phyloP scores from a whole-genome alignment of 2,888 invertebrate species.

The Chymomyza procnemis region DNA sequence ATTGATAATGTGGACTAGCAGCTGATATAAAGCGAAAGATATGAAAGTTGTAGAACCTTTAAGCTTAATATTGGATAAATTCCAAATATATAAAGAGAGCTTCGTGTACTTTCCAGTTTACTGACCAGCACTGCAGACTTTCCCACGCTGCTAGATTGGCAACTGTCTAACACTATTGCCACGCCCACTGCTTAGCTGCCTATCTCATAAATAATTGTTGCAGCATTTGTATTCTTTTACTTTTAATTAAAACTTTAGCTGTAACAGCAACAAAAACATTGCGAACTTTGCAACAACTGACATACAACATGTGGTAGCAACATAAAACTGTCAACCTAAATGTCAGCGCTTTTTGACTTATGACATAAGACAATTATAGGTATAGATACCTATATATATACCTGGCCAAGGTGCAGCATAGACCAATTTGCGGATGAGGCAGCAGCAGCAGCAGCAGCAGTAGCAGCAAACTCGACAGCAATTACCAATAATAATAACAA shows the following conservation, averaged over 20 bases:
- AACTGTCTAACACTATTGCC: slow-evolving; percentile 22
- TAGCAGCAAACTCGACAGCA: slow-evolving; percentile 14
- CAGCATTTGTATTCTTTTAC: slow-evolving; percentile 21
- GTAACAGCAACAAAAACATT: slow-evolving; percentile 8
- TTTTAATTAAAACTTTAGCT: slow-evolving; percentile 39
- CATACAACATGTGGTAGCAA: slow-evolving; percentile 16
- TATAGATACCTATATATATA: background rate
- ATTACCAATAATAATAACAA: slow-evolving; percentile 12
- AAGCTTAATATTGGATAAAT: no score
- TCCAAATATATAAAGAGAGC: no score
- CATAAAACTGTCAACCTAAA: slow-evolving; percentile 55
- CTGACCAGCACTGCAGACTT: background rate
- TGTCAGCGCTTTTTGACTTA: slow-evolving; percentile 59
- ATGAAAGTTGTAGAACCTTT: no score
- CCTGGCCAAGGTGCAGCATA: slow-evolving; percentile 36
- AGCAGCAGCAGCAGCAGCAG: no score
- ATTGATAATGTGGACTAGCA: no score
- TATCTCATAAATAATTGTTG: slow-evolving; percentile 36
- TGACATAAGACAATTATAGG: slow-evolving; percentile 64
- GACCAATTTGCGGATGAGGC: background rate
- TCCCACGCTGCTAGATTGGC: slow-evolving; percentile 30
- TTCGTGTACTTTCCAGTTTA: background rate
- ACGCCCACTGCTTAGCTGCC: slow-evolving; percentile 14
- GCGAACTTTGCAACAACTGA: background rate
- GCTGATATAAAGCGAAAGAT: no score